These are phyloP conservation scores for Flabesymbios commensalis DNA, from an alignment of 2,888 invertebrate species.

Conservation along the genomic window DNA sequence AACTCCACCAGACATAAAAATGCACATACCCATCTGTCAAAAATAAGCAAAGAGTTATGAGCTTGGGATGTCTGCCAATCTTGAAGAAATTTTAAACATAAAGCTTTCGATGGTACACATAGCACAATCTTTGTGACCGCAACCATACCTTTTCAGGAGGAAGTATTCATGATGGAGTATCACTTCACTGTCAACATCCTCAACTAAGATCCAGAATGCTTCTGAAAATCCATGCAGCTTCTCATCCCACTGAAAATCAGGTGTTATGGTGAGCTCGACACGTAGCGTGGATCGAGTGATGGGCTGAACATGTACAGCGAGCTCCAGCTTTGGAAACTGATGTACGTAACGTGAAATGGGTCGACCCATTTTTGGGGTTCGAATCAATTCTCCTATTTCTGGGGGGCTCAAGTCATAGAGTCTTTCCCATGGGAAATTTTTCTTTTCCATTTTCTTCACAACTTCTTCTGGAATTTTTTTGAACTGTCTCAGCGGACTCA, in stretches of 20 bases:
- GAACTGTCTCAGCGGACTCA: constrained; percentile 97
- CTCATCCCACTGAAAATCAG: constrained; percentile 99
- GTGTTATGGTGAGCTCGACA: constrained; percentile 95
- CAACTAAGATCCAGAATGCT: constrained; percentile 70
- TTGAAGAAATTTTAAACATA: too few species aligned
- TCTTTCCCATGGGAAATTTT: constrained; percentile 70
- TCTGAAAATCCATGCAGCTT: constrained; percentile 76
- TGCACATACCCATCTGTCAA: too few species aligned
- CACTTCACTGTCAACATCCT: constrained; percentile 68
- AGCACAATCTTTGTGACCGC: too few species aligned
- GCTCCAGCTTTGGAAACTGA: constrained; percentile 88
- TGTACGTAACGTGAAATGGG: constrained; percentile 95
- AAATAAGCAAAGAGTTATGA: too few species aligned
- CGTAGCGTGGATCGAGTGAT: constrained; percentile 86
- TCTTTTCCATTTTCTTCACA: constrained; percentile 96
- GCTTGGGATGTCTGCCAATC: too few species aligned
- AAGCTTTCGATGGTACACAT: too few species aligned
- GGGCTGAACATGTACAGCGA: constrained; percentile 96
- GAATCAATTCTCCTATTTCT: constrained; percentile 92
- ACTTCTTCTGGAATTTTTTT: constrained; percentile 96
- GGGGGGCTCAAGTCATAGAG: constrained; percentile 95
- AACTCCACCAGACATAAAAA: too few species aligned
- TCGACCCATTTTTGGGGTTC: constrained; percentile 90
- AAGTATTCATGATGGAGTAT: constrained; percentile 95
- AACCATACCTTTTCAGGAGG: constrained; percentile 73